Base-by-base conservation (phyloP, 2,797 vertebrate species). In the Nannoperca obscura region DNA sequence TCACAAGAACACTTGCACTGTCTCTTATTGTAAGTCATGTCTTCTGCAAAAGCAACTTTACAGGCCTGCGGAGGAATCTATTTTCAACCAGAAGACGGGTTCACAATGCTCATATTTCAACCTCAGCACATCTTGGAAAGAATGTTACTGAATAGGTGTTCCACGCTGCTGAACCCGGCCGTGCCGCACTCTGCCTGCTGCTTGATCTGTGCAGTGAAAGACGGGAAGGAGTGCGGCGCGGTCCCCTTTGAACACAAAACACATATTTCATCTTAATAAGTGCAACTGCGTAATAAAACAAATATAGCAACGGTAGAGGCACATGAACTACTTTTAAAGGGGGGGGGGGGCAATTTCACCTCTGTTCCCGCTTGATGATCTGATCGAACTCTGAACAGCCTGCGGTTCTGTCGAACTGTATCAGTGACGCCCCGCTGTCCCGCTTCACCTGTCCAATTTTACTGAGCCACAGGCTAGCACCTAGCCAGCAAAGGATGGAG, bases 101-200 rank as follows among this genome's bases (percentile, higher is more conserved):
- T 93, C 90, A 90, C 86, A 88, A 90, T 77, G 80, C 88, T 91
- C 86, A 72, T 93, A 91, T 90, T 93, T 93, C 91, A 91, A 71
- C 88, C 76, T 77, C 80, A 44, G 81, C 84, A 80, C 88, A 83
- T 86, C 83, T 72, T 86, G 90, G 90, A 91, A 90, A 77, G 89
- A 87, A 88, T 20, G 83, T 65, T 55, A 74, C 75, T 76, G 88
- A 91, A 89, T 75, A 76, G 87, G 57, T 68, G 87, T 89, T 92
- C 85, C 90, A 77, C 78, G 0, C 82, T 64, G 72, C 84, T 81
- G 86, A 88, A 54, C 83, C 64, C 53, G 27, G 71, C 55, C 7
- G 54, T 38, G 74, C 82, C 53, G 61, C 76, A 74, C 78, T 52
- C 71, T 61, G 84, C 76, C 74, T 71, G 58, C 81, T 74, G 76